Conservation (phyloP, 1,140 invertebrate species). For the Pseudomyrmex gracilis region DNA sequence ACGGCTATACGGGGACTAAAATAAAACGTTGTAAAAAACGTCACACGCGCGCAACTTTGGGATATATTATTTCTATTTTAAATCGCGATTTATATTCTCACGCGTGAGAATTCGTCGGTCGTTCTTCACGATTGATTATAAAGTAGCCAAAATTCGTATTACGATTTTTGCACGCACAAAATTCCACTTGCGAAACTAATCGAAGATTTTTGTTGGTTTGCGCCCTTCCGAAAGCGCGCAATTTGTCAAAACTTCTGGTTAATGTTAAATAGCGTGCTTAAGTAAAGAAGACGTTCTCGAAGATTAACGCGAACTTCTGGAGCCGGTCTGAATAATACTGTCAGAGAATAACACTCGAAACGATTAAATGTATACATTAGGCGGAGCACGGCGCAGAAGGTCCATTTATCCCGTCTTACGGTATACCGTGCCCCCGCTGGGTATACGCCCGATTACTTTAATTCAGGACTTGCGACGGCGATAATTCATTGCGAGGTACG, state of each 20-base stretch:
- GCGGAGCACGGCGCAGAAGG: neutral
- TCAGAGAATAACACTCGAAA: constrained; percentile 33
- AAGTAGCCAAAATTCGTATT: neutral
- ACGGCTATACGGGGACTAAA: neutral
- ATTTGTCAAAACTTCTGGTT: constrained; percentile 5
- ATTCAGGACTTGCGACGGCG: constrained; percentile 71
- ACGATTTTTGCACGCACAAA: neutral
- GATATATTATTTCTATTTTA: too few species aligned
- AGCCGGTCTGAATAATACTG: constrained; percentile 11
- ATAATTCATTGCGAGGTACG: constrained; percentile 72
- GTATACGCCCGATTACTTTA: constrained; percentile 71
- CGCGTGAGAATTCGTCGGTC: too few species aligned
- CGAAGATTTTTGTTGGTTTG: constrained; percentile 28
- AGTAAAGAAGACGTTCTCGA: constrained; percentile 42
- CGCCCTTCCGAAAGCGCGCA: neutral
- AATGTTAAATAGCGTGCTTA: constrained; percentile 24
- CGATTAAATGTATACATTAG: constrained; percentile 48
- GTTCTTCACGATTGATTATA: neutral
- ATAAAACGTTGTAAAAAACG: constrained; percentile 22
- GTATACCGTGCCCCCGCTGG: constrained; percentile 39
- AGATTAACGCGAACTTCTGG: constrained; percentile 20
- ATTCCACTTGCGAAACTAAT: neutral
- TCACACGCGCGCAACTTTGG: neutral
- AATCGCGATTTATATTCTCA: too few species aligned
- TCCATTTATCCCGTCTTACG: constrained; percentile 54